Evolutionary conservation across 2,797 vertebrate species (phyloP).

Genomic region (Clarias pachynema): DNA sequence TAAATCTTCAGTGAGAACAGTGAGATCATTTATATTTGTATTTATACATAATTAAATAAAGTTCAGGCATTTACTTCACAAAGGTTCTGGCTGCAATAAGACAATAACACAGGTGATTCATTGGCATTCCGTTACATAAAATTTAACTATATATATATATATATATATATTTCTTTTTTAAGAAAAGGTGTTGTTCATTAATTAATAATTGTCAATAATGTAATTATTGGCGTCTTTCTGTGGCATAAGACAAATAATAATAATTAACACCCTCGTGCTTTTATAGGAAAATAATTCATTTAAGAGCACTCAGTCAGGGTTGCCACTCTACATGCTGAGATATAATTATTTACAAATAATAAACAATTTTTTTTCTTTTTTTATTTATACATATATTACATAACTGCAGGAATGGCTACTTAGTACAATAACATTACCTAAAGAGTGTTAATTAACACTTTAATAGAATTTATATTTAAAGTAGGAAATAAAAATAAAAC

Average conservation of each 20-base stretch:
- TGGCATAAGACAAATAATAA: not conserved
- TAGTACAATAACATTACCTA: not conserved
- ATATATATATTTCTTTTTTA: no score
- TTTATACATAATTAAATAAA: not conserved
- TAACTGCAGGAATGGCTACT: not conserved
- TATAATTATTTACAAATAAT: not conserved
- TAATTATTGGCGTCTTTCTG: not conserved
- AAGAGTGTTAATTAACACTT: not conserved
- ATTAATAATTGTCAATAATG: not conserved
- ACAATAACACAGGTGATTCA: not conserved
- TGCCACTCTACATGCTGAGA: not conserved
- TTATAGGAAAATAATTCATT: not conserved
- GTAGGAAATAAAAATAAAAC: not conserved
- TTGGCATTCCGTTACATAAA: not conserved
- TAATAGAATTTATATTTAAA: constrained; percentile 3
- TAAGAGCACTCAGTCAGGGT: not conserved
- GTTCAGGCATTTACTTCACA: not conserved
- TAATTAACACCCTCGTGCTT: not conserved
- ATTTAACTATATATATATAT: not conserved
- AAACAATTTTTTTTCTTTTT: not conserved
- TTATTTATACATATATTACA: no score
- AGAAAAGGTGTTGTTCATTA: not conserved
- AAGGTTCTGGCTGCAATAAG: not conserved
- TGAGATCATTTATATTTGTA: not conserved
- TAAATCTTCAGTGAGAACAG: not conserved